Base-by-base conservation (phyloP, 2,888 invertebrate species). In the Phortica magna region DNA sequence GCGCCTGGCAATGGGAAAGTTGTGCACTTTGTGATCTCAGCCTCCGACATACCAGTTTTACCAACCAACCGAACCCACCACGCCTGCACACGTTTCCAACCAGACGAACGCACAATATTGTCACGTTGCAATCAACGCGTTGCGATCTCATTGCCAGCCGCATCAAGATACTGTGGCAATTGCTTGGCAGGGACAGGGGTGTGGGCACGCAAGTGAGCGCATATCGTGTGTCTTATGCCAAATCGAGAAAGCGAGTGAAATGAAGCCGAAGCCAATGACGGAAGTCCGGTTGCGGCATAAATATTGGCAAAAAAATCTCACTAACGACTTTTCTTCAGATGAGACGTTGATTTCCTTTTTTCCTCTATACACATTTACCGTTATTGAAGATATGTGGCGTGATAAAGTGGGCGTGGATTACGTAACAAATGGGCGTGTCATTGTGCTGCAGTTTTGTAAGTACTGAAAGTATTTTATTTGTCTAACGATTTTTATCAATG, bases 211-310 rank as follows among this genome's bases (percentile, higher is more conserved):
- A 48, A 48, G 31, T 31, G 5, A 31, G 31, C n/a, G n/a, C n/a
- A n/a, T n/a, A n/a, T n/a, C n/a, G n/a, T n/a, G n/a, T 31, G 31
- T 31, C 31, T 31, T 31, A 31, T 31, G 48, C 48, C 48, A 48
- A 61, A 61, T 61, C 7, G 22, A 7, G 22, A 10, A 61, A 61
- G 61, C 17, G 61, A 17, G 31, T 65, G 65, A 22, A 68, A 68
- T 65, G 48, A 9, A n/a, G 39, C 39, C 65, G 48, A 9, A n/a
- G 39, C 39, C 65, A 65, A 65, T 65, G 41, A 41, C 65, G 65
- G 65, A 65, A 17, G 41, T 65, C 65, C 65, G 39, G 65, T 65
- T 65, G 65, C 17, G 65, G 65, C 65, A 65, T 65, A 65, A 55
- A 55, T 17, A 55, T 17, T 55, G 17, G 9, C 55, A 55, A 9